Percentiles rank a stretch among this genome's conserved stretches.
phyloP scores from a whole-genome alignment of 2,888 invertebrate genomes.

The Noctua pronuba region DNA sequence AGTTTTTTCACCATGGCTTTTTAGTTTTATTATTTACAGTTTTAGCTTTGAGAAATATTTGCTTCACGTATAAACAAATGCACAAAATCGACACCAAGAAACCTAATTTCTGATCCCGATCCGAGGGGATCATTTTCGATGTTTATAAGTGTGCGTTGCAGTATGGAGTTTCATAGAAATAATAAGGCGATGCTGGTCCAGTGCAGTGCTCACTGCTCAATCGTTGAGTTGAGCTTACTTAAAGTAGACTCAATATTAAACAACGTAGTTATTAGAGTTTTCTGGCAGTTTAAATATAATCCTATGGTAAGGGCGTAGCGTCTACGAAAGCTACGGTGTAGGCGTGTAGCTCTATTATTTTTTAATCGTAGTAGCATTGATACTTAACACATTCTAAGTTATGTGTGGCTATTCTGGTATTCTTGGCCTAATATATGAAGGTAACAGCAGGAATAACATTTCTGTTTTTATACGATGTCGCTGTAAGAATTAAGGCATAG shows the following conservation, averaged over 20 bases:
- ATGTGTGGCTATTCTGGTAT: not conserved
- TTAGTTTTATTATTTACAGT: not conserved
- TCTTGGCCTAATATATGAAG: not conserved
- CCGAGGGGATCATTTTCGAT: not conserved
- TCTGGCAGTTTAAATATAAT: not conserved
- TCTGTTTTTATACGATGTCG: conserved; percentile 47
- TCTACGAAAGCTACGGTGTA: conserved; percentile 8
- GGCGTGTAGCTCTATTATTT: not conserved
- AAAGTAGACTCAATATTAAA: not conserved
- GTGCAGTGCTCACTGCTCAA: not conserved
- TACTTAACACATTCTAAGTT: not conserved
- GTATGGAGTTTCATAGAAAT: not conserved
- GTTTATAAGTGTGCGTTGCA: not conserved
- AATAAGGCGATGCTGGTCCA: not conserved
- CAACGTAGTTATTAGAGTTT: not conserved
- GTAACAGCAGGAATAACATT: not conserved
- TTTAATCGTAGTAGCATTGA: not conserved
- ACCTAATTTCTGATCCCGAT: not conserved
- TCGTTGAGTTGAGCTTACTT: not conserved
- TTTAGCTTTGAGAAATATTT: not conserved
- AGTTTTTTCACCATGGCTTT: not conserved
- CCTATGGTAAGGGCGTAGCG: conserved; percentile 33
- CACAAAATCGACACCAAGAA: not conserved
- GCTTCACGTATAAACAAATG: not conserved
- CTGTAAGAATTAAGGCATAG: conserved; percentile 56